Conservation (phyloP, 2,888 invertebrate species). For the Epicampocera succincta region DNA sequence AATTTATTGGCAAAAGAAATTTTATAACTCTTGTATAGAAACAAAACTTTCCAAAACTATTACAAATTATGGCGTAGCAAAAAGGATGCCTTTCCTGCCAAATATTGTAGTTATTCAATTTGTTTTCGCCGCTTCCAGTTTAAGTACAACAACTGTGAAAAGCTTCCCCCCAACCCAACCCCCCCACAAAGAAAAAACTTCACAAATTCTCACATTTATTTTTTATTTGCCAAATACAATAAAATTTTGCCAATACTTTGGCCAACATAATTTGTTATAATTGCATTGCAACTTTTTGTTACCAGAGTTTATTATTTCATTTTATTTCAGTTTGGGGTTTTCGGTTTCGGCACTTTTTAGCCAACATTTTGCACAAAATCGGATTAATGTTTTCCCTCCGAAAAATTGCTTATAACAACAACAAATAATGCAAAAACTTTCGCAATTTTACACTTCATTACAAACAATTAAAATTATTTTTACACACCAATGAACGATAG, state of each 20-base stretch:
- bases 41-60: too few relatives aligned
- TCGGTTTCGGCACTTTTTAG: neutral
- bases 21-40: too few relatives aligned
- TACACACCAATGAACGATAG: conserved; percentile 48
- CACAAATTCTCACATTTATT: conserved; percentile 2
- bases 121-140: too few relatives aligned
- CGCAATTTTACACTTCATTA: conserved; percentile 65
- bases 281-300: conserved; percentile 15
- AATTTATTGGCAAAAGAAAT: too few relatives aligned
- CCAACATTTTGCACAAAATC: conserved; percentile 34
- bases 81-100: too few relatives aligned
- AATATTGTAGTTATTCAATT: too few relatives aligned
- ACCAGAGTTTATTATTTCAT: conserved; percentile 15
- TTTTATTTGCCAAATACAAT: conserved; percentile 8
- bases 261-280: conserved; percentile 31
- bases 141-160: neutral
- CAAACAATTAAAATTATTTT: conserved; percentile 62
- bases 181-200: too few relatives aligned
- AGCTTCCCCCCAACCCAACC: too few relatives aligned
- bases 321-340: conserved; percentile 1
- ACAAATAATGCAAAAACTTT: conserved; percentile 43
- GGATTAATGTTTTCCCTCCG: conserved; percentile 40
- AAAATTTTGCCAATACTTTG: conserved; percentile 16
- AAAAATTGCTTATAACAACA: conserved; percentile 16
- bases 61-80: too few relatives aligned